Conservation (phyloP, 2,797 vertebrate genomes). For the Amazona finschi region DNA sequence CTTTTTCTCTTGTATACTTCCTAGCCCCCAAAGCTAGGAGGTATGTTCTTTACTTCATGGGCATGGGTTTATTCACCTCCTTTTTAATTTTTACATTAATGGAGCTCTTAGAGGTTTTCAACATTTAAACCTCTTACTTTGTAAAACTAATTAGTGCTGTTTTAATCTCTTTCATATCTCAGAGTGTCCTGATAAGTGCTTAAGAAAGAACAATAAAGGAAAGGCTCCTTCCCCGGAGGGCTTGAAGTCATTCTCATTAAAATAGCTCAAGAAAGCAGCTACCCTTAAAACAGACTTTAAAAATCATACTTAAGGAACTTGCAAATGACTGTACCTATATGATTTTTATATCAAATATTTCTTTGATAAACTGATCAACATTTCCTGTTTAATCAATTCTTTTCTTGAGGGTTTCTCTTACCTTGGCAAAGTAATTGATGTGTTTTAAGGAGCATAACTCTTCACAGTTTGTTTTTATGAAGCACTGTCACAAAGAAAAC, state of each 20-base stretch:
- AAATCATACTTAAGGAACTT: background rate
- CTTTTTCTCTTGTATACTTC: background rate
- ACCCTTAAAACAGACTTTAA: background rate
- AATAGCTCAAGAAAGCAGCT: background rate
- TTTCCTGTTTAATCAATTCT: background rate
- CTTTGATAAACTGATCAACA: background rate
- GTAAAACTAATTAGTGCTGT: constrained; percentile 3
- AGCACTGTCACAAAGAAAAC: background rate
- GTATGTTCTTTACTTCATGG: constrained; percentile 23
- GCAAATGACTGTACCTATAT: background rate
- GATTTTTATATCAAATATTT: background rate
- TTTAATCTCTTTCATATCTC: constrained; percentile 5
- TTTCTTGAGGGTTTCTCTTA: background rate
- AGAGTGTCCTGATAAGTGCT: background rate
- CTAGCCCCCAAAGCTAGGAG: background rate
- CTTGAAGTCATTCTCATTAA: background rate
- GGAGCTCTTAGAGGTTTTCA: background rate
- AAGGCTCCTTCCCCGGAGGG: background rate
- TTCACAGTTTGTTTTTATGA: background rate
- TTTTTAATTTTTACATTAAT: constrained; percentile 20
- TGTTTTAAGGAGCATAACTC: background rate
- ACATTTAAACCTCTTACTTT: background rate
- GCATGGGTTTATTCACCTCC: background rate
- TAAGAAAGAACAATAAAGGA: background rate
- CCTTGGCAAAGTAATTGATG: background rate